Conservation (phyloP, 2,113 vertebrate species). For the Protomyctophum bolini region DNA sequence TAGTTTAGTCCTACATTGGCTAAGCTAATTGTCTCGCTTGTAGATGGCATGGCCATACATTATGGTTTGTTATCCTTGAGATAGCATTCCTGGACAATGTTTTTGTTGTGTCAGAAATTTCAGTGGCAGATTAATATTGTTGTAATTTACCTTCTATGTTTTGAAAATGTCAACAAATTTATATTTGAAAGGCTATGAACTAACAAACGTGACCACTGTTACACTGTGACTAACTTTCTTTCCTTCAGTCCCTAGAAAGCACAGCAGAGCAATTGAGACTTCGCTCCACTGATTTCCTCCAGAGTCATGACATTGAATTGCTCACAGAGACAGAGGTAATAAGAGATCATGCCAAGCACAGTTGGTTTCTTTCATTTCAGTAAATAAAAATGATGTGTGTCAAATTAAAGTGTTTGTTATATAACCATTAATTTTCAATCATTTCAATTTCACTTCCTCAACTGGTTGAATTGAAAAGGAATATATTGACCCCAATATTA, state of each 20-base stretch:
- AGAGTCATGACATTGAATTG: constrained; percentile 90
- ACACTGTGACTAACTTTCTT: constrained; percentile 30
- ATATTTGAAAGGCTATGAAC: too few species aligned
- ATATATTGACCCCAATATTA: too few species aligned
- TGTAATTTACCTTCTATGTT: neutral
- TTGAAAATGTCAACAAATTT: too few species aligned
- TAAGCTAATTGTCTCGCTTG: too few species aligned
- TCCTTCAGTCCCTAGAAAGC: constrained; percentile 89
- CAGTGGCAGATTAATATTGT: neutral
- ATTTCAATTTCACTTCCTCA: neutral
- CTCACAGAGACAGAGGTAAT: constrained; percentile 94
- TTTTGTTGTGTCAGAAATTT: neutral
- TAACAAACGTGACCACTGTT: neutral
- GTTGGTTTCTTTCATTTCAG: too few species aligned
- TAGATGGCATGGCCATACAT: neutral
- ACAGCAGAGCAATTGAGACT: constrained; percentile 91
- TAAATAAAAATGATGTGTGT: too few species aligned
- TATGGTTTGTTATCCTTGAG: neutral
- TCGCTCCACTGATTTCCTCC: constrained; percentile 91
- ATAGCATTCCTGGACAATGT: neutral
- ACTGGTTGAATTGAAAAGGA: too few species aligned
- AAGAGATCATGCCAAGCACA: neutral
- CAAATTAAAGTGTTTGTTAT: neutral
- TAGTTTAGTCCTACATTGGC: too few species aligned
- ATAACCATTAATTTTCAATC: neutral